Conservation (phyloP, 2,113 vertebrate genomes). For the Elachura formosa region DNA sequence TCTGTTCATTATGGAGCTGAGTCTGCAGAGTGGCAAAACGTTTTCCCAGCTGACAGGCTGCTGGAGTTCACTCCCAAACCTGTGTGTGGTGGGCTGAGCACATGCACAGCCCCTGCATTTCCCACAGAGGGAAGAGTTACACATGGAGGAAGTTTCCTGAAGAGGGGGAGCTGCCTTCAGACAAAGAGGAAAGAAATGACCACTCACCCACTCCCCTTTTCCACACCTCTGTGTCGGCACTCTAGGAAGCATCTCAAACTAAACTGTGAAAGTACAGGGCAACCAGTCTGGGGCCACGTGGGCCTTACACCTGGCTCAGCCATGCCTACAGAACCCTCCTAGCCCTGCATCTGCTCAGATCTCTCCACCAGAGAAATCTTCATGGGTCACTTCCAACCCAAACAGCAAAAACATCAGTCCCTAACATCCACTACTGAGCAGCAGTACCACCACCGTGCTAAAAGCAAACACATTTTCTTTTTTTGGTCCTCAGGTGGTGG, state of each 20-base stretch:
- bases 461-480: not conserved
- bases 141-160: not conserved
- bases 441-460: not conserved
- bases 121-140: too few relatives aligned
- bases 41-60: not conserved
- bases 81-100: not conserved
- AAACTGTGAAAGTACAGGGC: not conserved
- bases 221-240: not conserved
- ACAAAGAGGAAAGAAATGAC: not conserved
- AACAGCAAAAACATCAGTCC: not conserved
- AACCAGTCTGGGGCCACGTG: not conserved
- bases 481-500: not conserved
- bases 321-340: not conserved
- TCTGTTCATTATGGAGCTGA: not conserved
- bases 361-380: not conserved
- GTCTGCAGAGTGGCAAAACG: not conserved
- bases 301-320: not conserved
- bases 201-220: fast-evolving
- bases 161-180: not conserved
- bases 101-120: fast-evolving
- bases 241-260: not conserved
- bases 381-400: not conserved
- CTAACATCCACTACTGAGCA: not conserved
- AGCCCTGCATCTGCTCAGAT: not conserved
- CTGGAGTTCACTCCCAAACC: not conserved